Evolutionary conservation across 2,888 invertebrate species (phyloP), one percentile per base, ranked within the genome.

Genomic region (Eremobia ochroleuca): DNA sequence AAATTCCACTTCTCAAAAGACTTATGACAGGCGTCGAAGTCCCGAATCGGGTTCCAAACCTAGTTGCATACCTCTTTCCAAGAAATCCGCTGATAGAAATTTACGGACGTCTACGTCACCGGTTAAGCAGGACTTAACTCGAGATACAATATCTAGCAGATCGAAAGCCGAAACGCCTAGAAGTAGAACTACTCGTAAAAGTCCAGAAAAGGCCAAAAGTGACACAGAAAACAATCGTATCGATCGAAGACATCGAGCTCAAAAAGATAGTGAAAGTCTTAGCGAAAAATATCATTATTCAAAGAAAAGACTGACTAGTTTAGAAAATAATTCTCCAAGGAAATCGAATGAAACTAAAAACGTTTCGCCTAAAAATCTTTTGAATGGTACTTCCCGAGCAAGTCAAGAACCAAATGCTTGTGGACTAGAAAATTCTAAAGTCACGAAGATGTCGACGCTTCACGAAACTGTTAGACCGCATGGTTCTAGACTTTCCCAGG

Each of bases 261-360:
- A 96, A 95, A 97, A 95, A 86, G 94, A 95, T 93, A 95, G 92
- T 94, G 95, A 95, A 94, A 95, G 93, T 95, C 94, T 94, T 94
- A 96, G 93, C 91, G 96, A 96, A 94, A 97, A 96, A 96, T 95
- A 96, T 96, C 96, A 96, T 94, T 92, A 96, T 96, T 95, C 95
- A 94, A 97, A 96, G 94, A 96, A 96, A 97, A 97, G 97, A 97
- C 97, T 97, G 97, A 97, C 95, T 97, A 97, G 96, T 94, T 94
- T 97, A 97, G 96, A 94, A 90, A 94, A 95, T 93, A 96, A 93
- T 94, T 96, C 94, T 94, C 91, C 94, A 89, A 95, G 92, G 94
- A 93, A 94, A 92, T 92, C 91, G 91, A 95, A 93, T 91, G 93
- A 93, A 91, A 92, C 92, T 92, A 94, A 92, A 90, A 94, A 93